Base-by-base conservation (phyloP, 1,140 invertebrate species). In the Drosophila tsacasi region DNA sequence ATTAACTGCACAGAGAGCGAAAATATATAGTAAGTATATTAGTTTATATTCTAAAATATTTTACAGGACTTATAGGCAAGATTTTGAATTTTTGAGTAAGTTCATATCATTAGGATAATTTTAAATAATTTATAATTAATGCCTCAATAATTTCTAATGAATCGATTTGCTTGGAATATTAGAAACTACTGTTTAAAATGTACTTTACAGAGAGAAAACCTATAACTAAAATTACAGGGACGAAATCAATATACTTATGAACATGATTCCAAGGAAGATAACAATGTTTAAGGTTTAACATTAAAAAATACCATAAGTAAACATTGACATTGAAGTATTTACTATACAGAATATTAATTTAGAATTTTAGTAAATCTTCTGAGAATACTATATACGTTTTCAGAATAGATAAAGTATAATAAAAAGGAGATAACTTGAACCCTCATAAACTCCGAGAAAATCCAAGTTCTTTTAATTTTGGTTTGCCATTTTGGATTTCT, bases 1-100 rank as follows among this genome's bases (percentile, higher is more conserved):
- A 68, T 68, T 68, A 64, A n/a, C 25, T 25, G 35, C 65, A 68
- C 65, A 30, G 50, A 25, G 21, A 55, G 35, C 15, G 23, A 64
- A 42, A 57, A 25, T 54, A 2, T 19, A 5, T 13, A 25, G 2
- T 25, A 50, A 30, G 17, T 13, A 9, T 1, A 10, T 13, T 23
- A 5, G 25, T 12, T 42, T 8, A 1, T n/a, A 39, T 27, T n/a
- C 10, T 21, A 9, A 42, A 1, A 5, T 42, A 0, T 0, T 9
- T 19, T 5, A 42, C 19, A 19, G 9, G n/a, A 42, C 3, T 42
- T 19, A 10, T 19, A 3, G 3, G 8, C 3, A 19, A 42, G 32
- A 10, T 32, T 32, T 32, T 32, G 10, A 10, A 32, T 32, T 32
- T 17, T 21, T 3, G 12, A 46, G 19, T 5, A 21, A 21, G 12